phyloP scores from a whole-genome alignment of 2,113 vertebrate genomes.

The Steatornis caripensis region DNA sequence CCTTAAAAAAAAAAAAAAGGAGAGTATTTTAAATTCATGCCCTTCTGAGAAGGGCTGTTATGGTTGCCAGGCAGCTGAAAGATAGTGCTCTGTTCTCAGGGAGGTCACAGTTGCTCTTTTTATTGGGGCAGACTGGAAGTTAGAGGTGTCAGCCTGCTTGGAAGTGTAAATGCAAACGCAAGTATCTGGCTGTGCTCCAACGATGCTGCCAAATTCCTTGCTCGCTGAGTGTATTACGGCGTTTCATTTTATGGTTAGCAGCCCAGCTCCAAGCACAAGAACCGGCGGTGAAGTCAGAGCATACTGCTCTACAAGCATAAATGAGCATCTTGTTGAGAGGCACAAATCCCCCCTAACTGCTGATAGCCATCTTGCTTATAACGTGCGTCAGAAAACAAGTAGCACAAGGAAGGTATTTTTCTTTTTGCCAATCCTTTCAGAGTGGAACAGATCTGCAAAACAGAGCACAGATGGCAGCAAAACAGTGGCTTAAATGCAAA shows the following conservation, averaged over 20 bases:
- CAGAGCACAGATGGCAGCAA: constrained; percentile 15
- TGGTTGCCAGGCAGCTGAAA: constrained; percentile 12
- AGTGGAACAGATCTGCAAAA: constrained; percentile 7
- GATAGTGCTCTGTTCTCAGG: neutral
- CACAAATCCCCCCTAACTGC: neutral
- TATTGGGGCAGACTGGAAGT: neutral
- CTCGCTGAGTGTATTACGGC: neutral
- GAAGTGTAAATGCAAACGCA: neutral
- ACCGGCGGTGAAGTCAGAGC: rapidly evolving
- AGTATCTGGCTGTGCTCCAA: neutral
- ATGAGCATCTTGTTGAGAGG: neutral
- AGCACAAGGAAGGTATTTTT: constrained; percentile 45
- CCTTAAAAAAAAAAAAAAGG: neutral
- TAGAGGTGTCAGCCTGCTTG: constrained; percentile 14
- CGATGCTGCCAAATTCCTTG: neutral
- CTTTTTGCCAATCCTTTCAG: neutral
- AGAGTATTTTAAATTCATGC: neutral
- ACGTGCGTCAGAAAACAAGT: neutral
- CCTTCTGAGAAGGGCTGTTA: neutral
- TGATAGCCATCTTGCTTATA: neutral
- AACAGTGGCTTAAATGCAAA: constrained; percentile 8
- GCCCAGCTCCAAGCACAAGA: neutral
- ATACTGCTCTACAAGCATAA: neutral
- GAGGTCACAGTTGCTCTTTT: constrained; percentile 22
- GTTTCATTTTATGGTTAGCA: neutral